phyloP scores from a whole-genome alignment of 2,113 vertebrate genomes.

The Phycodurus eques region DNA sequence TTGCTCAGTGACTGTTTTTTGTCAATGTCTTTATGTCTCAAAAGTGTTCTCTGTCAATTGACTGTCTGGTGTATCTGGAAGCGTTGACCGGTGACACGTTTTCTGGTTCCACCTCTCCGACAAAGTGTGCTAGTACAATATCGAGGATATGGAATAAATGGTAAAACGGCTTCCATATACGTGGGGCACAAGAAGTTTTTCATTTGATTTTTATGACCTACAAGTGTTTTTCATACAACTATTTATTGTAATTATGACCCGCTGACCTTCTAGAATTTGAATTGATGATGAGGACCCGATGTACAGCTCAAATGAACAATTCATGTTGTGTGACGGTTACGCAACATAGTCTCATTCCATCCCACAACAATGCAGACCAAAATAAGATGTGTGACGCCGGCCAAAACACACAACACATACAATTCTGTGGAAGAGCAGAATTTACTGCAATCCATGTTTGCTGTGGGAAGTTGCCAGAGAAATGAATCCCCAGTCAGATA shows the following conservation, averaged over 20 bases:
- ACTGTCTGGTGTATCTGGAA: too few species aligned
- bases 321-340: not conserved
- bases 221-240: not conserved
- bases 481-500: not conserved
- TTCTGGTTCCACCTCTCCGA: too few species aligned
- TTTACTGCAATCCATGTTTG: not conserved
- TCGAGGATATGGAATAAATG: too few species aligned
- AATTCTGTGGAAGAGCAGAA: not conserved
- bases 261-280: not conserved
- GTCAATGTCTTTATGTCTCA: too few species aligned
- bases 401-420: constrained; percentile 9
- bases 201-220: not conserved
- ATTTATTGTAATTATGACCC: not conserved
- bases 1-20: too few species aligned
- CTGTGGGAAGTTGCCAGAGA: constrained; percentile 1
- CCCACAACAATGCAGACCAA: not conserved
- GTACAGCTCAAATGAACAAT: not conserved
- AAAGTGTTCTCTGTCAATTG: too few species aligned
- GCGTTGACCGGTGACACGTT: too few species aligned
- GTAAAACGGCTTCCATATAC: too few species aligned
- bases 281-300: not conserved
- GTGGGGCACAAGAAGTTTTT: too few species aligned
- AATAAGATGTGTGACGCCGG: not conserved
- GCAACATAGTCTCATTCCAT: not conserved
- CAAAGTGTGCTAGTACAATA: too few species aligned